phyloP scores from a whole-genome alignment of 2,113 vertebrate species.

The Erinaceus europaeus region DNA sequence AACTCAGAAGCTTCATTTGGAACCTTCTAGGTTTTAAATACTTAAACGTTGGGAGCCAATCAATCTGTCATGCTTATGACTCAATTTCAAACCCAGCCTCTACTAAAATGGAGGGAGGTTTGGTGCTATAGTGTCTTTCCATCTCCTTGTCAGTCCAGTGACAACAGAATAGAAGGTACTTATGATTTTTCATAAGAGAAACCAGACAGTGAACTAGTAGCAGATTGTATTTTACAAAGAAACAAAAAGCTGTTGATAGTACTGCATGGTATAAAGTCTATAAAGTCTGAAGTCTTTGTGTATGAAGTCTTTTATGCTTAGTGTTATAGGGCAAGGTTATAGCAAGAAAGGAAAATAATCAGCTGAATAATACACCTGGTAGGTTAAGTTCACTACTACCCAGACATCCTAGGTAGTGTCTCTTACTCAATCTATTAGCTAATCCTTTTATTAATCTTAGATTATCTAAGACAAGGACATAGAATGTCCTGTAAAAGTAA shows the following conservation, averaged over 20 bases:
- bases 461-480: conserved; percentile 26
- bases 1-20: neutral
- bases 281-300: neutral
- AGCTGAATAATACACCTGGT: neutral
- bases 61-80: too few relatives aligned
- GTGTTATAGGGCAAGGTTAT: neutral
- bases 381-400: neutral
- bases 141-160: too few relatives aligned
- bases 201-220: neutral
- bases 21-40: conserved; percentile 13
- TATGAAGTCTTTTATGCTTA: neutral
- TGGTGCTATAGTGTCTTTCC: too few relatives aligned
- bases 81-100: too few relatives aligned
- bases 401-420: neutral
- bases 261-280: neutral
- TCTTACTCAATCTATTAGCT: neutral
- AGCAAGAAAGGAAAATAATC: neutral
- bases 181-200: too few relatives aligned
- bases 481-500: conserved; percentile 23
- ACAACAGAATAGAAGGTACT: too few relatives aligned
- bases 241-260: neutral
- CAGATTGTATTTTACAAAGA: neutral
- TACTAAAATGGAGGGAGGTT: too few relatives aligned
- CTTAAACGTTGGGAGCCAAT: too few relatives aligned
- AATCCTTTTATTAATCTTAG: conserved; percentile 11